Conservation (phyloP, 2,888 invertebrate genomes). For the Eupeodes latifasciatus region DNA sequence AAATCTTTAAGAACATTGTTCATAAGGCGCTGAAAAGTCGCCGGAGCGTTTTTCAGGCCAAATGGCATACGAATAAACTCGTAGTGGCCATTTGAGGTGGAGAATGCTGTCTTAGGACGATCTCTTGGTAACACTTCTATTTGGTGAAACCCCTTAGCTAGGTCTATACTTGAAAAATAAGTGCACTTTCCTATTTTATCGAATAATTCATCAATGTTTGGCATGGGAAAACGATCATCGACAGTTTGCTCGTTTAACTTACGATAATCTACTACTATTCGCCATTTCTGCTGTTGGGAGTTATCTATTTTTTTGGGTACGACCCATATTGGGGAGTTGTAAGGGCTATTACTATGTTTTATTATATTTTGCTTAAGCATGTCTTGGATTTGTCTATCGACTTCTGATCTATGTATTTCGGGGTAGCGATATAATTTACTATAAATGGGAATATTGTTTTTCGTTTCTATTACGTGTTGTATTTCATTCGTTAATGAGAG, state of each 20-base stretch:
- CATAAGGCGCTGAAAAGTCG: conserved; percentile 16
- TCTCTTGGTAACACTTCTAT: conserved; percentile 34
- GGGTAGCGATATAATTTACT: too few species aligned
- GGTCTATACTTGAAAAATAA: too few species aligned
- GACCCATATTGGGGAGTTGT: neutral
- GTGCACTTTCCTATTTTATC: too few species aligned
- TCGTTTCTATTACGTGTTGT: too few species aligned
- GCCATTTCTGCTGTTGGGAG: too few species aligned
- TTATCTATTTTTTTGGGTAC: too few species aligned
- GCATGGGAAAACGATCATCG: conserved; percentile 47
- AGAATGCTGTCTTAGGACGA: conserved; percentile 17
- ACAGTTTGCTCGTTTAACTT: neutral
- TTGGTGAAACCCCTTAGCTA: too few species aligned
- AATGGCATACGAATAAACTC: neutral
- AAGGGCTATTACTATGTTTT: neutral
- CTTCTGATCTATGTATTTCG: too few species aligned
- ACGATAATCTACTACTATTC: neutral
- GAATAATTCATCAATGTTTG: conserved; percentile 53
- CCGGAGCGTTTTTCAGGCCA: neutral
- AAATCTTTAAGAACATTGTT: conserved; percentile 2
- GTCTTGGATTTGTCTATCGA: too few species aligned
- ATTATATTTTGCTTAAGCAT: too few species aligned
- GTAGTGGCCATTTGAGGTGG: conserved; percentile 5
- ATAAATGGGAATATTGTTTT: too few species aligned
- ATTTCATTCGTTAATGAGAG: too few species aligned